Base-by-base conservation (phyloP, 2,113 vertebrate genomes). In the Cyprinodon variegatus region DNA sequence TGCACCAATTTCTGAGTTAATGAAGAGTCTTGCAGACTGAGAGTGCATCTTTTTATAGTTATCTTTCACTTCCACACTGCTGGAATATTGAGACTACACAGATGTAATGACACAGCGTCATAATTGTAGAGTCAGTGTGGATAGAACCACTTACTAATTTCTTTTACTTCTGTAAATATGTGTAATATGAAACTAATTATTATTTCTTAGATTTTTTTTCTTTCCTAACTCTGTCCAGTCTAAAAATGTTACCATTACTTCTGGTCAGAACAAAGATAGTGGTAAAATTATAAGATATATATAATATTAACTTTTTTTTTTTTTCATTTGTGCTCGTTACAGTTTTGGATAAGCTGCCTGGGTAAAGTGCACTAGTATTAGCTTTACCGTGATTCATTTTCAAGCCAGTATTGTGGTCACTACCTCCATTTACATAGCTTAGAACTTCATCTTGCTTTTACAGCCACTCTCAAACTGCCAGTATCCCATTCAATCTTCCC, bases 1-100 rank as follows among this genome's bases (percentile, higher is more conserved):
- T 77, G 69, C 68, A 65, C 46, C 70, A 63, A 73, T 62, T 70
- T 85, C 57, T 68, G 72, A 78, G 71, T 78, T 73, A 76, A 82
- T 75, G 67, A 83, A 74, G 57, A 72, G 65, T 77, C 37, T 78
- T 10, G 10, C 59, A 70, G 67, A 63, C 37, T 53, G 38, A 40
- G 70, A 63, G 46, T 38, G 43, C 71, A 57, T 53, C 62, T 65
- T 67, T 29, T 48, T 65, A 78, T 14, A 63, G 59, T 40, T 64
- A 50, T 46, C 61, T 53, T 81, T 74, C 76, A 71, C 74, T 40
- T 81, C 66, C 74, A 45, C 36, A 70, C 67, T 50, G 39, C 63
- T 68, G 72, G 68, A 77, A 60, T 64, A 79, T 69, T 65, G 76
- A 70, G 40, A 64, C 41, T 41, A 20, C 66, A 76, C 66, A 72